Base-by-base conservation (phyloP, 2,888 invertebrate species). In the Holacanthella duospinosa region DNA sequence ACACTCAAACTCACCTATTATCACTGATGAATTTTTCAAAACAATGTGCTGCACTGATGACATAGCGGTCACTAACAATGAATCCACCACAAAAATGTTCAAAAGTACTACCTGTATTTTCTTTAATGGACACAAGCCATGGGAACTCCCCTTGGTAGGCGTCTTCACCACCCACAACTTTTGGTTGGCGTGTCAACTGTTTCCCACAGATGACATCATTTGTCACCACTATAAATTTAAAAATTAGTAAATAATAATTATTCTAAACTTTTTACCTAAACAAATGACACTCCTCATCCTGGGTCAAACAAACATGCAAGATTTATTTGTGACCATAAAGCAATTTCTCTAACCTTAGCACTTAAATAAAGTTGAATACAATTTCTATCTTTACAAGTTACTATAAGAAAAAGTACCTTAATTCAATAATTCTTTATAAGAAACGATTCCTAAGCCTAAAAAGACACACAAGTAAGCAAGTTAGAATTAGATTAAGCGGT, bases 401-500 rank as follows among this genome's bases (percentile, higher is more conserved):
- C n/a, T n/a, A n/a, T n/a, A n/a, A n/a, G n/a, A n/a, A n/a, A n/a
- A n/a, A n/a, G n/a, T n/a, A n/a, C n/a, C n/a, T n/a, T n/a, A n/a
- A n/a, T n/a, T n/a, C n/a, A n/a, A n/a, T n/a, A n/a, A n/a, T n/a
- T n/a, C n/a, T n/a, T n/a, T n/a, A n/a, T n/a, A n/a, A n/a, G n/a
- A n/a, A n/a, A n/a, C n/a, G n/a, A n/a, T n/a, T n/a, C n/a, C n/a
- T n/a, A n/a, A n/a, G n/a, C n/a, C n/a, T n/a, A n/a, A n/a, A n/a
- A n/a, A n/a, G n/a, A n/a, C n/a, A n/a, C n/a, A n/a, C n/a, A n/a
- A n/a, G n/a, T n/a, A n/a, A n/a, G n/a, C n/a, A n/a, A n/a, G n/a
- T n/a, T 36, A 55, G 62, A 62, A 68, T 68, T 69, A 68, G 69
- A 69, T 69, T 69, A 69, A 65, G 59, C 69, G 67, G 62, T 60